These are phyloP conservation scores for Phthorimaea operculella DNA, from an alignment of 1,140 invertebrate genomes.

Conservation along the genomic window DNA sequence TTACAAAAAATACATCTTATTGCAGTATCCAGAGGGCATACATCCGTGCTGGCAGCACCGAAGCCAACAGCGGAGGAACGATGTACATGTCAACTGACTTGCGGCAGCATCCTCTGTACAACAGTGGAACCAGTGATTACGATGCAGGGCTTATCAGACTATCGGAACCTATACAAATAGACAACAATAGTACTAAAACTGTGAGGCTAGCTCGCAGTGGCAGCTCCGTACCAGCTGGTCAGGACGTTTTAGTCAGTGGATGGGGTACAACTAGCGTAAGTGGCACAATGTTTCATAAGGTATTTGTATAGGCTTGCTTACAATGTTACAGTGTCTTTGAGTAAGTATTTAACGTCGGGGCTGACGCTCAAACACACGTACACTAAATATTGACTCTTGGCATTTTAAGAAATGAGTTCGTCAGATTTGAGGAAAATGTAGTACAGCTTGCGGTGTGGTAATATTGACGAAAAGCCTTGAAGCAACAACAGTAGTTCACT, in stretches of 20 bases:
- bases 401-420: too few relatives aligned
- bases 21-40: conserved; percentile 31
- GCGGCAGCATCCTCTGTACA: conserved; percentile 38
- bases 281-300: conserved; percentile 6
- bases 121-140: conserved; percentile 31
- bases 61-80: conserved; percentile 26
- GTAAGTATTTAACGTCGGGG: too few relatives aligned
- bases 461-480: too few relatives aligned
- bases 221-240: conserved; percentile 20
- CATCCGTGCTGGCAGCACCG: conserved; percentile 33
- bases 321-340: too few relatives aligned
- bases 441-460: too few relatives aligned
- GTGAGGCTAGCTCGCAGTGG: conserved; percentile 14
- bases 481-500: too few relatives aligned
- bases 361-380: too few relatives aligned
- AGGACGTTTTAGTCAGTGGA: conserved; percentile 37
- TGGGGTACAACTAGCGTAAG: conserved; percentile 55
- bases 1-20: conserved; percentile 1
- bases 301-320: too few relatives aligned
- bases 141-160: conserved; percentile 35
- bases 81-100: conserved; percentile 20
- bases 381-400: too few relatives aligned
- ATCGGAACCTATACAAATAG: conserved; percentile 19
- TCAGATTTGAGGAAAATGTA: too few relatives aligned
- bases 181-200: conserved; percentile 27